Evolutionary conservation across 2,888 invertebrate species (phyloP).

Genomic region (Epinotia brunnichana): DNA sequence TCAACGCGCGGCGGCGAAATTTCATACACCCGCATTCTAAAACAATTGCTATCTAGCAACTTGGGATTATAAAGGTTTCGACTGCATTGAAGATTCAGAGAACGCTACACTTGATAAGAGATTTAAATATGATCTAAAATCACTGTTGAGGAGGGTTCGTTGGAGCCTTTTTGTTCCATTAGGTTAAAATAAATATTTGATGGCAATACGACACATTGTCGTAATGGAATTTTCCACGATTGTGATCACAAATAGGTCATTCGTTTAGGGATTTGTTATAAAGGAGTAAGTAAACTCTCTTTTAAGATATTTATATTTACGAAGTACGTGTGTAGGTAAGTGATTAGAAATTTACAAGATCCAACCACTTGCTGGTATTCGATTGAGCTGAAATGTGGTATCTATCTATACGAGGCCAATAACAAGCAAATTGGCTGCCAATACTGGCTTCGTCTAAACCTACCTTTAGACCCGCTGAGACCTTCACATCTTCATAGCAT

Average conservation of each 20-base stretch:
- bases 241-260: too few relatives aligned
- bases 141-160: background rate
- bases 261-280: background rate
- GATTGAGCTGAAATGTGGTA: too few relatives aligned
- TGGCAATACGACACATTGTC: background rate
- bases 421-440: too few relatives aligned
- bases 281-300: background rate
- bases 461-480: too few relatives aligned
- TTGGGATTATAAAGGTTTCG: background rate
- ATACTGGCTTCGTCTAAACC: too few relatives aligned
- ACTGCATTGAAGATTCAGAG: background rate
- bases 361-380: too few relatives aligned
- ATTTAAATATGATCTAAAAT: background rate
- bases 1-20: background rate
- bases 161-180: background rate
- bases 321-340: too few relatives aligned
- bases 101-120: background rate
- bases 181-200: too few relatives aligned
- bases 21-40: slow-evolving; percentile 30
- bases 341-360: too few relatives aligned
- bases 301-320: too few relatives aligned
- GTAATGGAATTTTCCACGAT: background rate
- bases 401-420: too few relatives aligned
- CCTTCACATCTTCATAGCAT: too few relatives aligned
- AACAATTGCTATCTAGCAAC: background rate